Evolutionary conservation across 2,797 vertebrate genomes (phyloP).

Genomic region (Malurus leucopterus): DNA sequence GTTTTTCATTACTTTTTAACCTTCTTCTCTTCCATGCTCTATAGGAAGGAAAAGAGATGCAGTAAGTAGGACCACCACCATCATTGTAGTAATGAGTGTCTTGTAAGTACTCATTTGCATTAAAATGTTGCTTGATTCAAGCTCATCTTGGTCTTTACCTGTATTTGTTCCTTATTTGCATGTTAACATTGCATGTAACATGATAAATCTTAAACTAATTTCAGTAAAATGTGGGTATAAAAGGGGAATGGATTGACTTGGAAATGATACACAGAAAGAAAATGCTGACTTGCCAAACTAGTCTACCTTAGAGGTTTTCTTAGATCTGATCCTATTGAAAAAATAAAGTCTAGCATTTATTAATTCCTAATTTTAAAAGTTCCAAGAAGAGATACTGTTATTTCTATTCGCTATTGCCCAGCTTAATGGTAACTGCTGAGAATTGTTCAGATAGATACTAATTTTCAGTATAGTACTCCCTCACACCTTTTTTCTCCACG

Average conservation of each 20-base stretch:
- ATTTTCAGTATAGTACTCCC: background rate
- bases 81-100: constrained; percentile 73
- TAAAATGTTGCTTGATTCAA: background rate
- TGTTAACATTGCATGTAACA: background rate
- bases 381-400: background rate
- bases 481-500: background rate
- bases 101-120: constrained; percentile 69
- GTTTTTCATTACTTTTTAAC: constrained; percentile 24
- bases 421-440: background rate
- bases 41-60: constrained; percentile 68
- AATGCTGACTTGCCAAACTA: background rate
- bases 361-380: background rate
- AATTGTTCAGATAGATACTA: background rate
- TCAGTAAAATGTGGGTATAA: background rate
- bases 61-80: constrained; percentile 55
- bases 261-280: background rate
- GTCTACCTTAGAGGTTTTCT: background rate
- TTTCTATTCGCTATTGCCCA: background rate
- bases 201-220: background rate
- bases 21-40: constrained; percentile 30
- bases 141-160: background rate
- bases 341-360: background rate
- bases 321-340: background rate
- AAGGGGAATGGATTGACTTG: background rate
- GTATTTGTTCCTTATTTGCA: background rate